Conservation (phyloP, 1,140 invertebrate species). For the Lucilia cuprina region DNA sequence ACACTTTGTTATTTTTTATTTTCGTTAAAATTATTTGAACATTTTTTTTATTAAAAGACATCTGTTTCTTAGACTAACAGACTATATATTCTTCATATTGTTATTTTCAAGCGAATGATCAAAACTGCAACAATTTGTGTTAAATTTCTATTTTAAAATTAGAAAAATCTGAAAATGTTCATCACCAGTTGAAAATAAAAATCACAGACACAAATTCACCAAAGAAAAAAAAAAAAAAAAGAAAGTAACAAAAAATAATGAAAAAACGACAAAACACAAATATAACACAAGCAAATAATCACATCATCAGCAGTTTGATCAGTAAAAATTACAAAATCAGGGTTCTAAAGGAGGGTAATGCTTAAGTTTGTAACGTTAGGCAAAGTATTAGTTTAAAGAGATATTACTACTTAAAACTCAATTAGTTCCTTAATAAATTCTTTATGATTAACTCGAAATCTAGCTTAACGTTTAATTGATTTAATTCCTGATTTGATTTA, state of each 20-base stretch:
- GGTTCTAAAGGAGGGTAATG: no score
- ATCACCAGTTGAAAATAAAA: not conserved
- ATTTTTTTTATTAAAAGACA: not conserved
- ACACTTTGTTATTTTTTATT: not conserved
- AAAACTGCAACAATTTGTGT: not conserved
- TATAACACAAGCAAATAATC: not conserved
- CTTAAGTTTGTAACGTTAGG: no score
- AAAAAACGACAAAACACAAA: not conserved
- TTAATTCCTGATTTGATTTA: no score
- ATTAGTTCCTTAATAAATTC: no score
- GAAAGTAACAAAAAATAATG: no score
- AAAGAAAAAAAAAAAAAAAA: not conserved
- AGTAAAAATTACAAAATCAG: not conserved
- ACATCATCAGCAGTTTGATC: not conserved
- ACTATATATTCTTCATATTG: not conserved
- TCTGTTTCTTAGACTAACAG: not conserved
- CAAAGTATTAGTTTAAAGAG: no score
- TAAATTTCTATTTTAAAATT: not conserved
- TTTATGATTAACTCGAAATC: no score
- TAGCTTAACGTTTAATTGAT: no score
- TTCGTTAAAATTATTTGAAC: not conserved
- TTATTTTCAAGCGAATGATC: not conserved
- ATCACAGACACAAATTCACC: not conserved
- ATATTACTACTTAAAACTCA: no score
- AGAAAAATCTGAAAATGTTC: not conserved